Percentiles rank a stretch among this genome's conserved stretches.
These are phyloP conservation scores for Australoheros facetus DNA, from an alignment of 2,797 vertebrate species.

Conservation along the genomic window DNA sequence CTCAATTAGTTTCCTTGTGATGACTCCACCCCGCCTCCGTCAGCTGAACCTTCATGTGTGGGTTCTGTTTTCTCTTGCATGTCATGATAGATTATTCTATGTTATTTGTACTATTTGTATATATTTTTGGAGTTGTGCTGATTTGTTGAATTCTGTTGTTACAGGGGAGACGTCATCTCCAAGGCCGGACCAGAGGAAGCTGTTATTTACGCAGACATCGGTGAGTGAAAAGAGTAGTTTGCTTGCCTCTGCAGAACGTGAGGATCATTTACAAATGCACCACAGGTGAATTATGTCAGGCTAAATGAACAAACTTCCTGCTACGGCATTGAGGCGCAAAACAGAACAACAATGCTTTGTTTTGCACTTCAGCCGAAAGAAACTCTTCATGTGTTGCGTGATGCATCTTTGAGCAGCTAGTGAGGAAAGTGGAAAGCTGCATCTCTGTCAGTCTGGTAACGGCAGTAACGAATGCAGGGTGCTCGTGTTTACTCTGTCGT, in stretches of 20 bases:
- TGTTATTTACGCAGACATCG: slow-evolving; percentile 89
- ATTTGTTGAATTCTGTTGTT: neutral
- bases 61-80: neutral
- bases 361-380: no score
- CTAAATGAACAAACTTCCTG: no score
- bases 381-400: no score
- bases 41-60: neutral
- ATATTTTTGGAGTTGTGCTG: neutral
- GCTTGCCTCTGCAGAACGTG: neutral
- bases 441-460: neutral
- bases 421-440: neutral
- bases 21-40: neutral
- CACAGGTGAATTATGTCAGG: no score
- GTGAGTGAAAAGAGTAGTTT: slow-evolving; percentile 75
- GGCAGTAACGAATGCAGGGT: neutral
- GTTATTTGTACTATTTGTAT: no score
- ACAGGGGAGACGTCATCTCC: slow-evolving; percentile 92
- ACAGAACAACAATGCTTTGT: no score
- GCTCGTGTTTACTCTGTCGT: neutral
- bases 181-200: slow-evolving; percentile 88
- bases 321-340: no score
- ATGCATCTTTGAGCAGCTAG: neutral
- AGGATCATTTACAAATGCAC: no score
- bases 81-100: neutral
- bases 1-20: neutral